Base-by-base conservation (phyloP, 2,888 invertebrate species). In the Tryphoninae sp. region DNA sequence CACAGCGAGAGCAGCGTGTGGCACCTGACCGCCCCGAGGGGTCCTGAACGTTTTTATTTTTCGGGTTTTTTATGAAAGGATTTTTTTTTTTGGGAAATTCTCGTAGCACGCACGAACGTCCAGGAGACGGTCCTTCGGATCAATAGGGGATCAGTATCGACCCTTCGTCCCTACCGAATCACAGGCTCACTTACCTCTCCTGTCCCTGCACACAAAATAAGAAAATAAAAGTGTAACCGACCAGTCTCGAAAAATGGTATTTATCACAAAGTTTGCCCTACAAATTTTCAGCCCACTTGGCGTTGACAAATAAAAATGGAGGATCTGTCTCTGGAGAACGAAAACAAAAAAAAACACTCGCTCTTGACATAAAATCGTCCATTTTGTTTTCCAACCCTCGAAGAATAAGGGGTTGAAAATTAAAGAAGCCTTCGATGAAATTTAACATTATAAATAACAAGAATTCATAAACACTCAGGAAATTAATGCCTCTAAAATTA, bases 21-120 rank as follows among this genome's bases (percentile, higher is more conserved):
- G 87, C 90, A 90, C 90, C 90, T 90, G 90, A 90, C 88, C 85
- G 89, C 90, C 90, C 73, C 81, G 83, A 87, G 90, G 88, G 85
- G 81, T 81, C 83, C 82, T 51, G 59, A 78, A 62, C 68, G 26
- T 68, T 71, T 65, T 67, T 76, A 67, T 72, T 73, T 73, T 83
- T 83, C 80, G 64, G 67, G 22, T 84, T 77, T 79, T 79, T 81
- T 78, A 82, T 85, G 84, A 88, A 88, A 85, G 86, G 86, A 87
- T 86, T 74, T 81, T 68, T 73, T 58, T 69, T 19, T 73, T 58
- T 65, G 22, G 61, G 22, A 68, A 71, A 87, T 87, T 88, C 78
- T 82, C 73, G 69, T 68, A 69, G 83, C 79, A 84, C 81, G 83
- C 86, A 85, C 72, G 69, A 58, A 67, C 71, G 67, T 69, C 87